Conservation (phyloP, 2,113 vertebrate genomes). For the Cariama cristata region DNA sequence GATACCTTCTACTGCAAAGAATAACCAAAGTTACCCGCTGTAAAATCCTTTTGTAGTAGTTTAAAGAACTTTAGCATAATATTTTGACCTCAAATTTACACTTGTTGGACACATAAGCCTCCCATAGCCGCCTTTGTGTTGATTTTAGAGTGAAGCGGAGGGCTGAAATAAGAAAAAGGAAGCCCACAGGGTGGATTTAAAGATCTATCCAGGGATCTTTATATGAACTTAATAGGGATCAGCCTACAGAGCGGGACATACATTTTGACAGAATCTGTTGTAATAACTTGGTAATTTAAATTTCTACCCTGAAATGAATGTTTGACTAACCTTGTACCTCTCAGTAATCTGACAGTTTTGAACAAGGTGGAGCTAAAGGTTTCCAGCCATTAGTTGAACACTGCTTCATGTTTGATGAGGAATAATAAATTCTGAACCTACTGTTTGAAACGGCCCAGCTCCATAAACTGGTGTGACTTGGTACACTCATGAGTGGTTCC, state of each 20-base stretch:
- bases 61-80: not conserved
- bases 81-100: not conserved
- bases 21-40: not conserved
- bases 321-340: not conserved
- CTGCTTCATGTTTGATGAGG: not conserved
- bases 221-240: not conserved
- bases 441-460: not conserved
- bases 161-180: not conserved
- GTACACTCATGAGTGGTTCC: not conserved
- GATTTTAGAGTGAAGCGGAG: not conserved
- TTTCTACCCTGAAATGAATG: not conserved
- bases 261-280: not conserved
- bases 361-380: not conserved
- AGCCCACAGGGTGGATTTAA: not conserved
- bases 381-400: not conserved
- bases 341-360: not conserved
- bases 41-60: not conserved
- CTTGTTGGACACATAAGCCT: not conserved
- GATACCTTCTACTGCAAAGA: not conserved
- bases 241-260: not conserved
- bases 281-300: not conserved
- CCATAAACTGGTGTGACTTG: not conserved
- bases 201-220: not conserved
- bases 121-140: not conserved
- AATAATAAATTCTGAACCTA: not conserved